Conservation (phyloP, 2,797 vertebrate species). For the Fistularia tabacaria region DNA sequence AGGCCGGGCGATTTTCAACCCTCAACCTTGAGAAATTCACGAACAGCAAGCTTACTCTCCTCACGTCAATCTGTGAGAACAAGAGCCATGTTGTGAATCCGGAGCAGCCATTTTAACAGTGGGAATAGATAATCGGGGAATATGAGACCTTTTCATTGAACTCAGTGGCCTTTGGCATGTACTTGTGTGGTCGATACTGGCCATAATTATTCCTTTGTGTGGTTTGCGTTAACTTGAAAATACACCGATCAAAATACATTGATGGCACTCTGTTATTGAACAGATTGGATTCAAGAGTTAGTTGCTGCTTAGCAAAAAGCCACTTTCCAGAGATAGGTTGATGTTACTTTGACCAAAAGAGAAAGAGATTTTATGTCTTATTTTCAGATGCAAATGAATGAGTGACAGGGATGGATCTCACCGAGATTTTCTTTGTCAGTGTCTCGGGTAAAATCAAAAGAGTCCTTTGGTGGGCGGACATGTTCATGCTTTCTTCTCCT, state of each 20-base stretch:
- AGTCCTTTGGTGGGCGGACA: constrained; percentile 37
- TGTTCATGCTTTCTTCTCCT: constrained; percentile 11
- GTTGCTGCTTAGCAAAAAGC: neutral
- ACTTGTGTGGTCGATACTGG: constrained; percentile 26
- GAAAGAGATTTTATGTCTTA: too few relatives aligned
- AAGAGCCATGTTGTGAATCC: constrained; percentile 13
- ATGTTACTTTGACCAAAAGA: too few relatives aligned
- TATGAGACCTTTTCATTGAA: constrained; percentile 6
- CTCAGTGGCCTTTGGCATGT: constrained; percentile 2
- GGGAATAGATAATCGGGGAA: neutral
- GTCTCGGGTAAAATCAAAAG: constrained; percentile 15
- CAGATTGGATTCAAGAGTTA: neutral
- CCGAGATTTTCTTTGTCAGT: constrained; percentile 34
- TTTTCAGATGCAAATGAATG: too few relatives aligned
- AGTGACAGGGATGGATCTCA: neutral
- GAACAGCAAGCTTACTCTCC: constrained; percentile 44
- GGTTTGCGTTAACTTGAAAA: neutral
- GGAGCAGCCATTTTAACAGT: constrained; percentile 8
- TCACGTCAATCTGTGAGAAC: neutral
- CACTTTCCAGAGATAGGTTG: too few relatives aligned
- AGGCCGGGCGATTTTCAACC: constrained; percentile 45
- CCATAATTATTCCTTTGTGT: constrained; percentile 9
- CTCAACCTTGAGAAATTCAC: constrained; percentile 43
- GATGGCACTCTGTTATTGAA: neutral
- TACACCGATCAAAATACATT: neutral